Percentiles rank a stretch among this genome's conserved stretches.
phyloP scores from a whole-genome alignment of 2,113 vertebrate genomes.

The Sminthopsis crassicaudata region DNA sequence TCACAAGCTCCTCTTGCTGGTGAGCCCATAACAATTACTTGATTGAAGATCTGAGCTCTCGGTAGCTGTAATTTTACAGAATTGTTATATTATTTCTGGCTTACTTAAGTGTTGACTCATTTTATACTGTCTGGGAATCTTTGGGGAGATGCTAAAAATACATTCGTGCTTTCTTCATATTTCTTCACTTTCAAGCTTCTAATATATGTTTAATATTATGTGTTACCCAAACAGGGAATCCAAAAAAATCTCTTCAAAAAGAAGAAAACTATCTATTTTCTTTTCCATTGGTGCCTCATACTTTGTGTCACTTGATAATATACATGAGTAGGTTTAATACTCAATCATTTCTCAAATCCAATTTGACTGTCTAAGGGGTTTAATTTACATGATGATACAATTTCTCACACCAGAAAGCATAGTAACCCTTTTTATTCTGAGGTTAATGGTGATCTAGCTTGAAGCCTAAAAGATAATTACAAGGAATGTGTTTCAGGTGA shows the following conservation, averaged over 20 bases:
- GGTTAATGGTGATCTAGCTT: slow-evolving; percentile 86
- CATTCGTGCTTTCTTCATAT: slow-evolving; percentile 62
- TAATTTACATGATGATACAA: slow-evolving; percentile 86
- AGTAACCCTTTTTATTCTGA: slow-evolving; percentile 83
- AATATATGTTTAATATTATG: slow-evolving; percentile 58
- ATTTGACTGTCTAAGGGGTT: slow-evolving; percentile 84
- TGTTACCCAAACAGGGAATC: slow-evolving; percentile 35
- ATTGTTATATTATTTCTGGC: slow-evolving; percentile 69
- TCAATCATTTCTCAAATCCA: slow-evolving; percentile 83
- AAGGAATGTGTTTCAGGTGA: slow-evolving; percentile 83
- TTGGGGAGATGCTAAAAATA: slow-evolving; percentile 76
- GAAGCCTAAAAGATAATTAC: slow-evolving; percentile 85
- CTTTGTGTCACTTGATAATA: slow-evolving; percentile 79
- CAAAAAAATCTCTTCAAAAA: slow-evolving; percentile 54
- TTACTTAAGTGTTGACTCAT: slow-evolving; percentile 72
- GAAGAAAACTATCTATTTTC: slow-evolving; percentile 41
- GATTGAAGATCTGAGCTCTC: slow-evolving; percentile 71
- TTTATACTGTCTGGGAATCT: slow-evolving; percentile 69
- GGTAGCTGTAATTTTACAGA: slow-evolving; percentile 68
- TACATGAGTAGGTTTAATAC: slow-evolving; percentile 82
- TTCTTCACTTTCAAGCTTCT: slow-evolving; percentile 68
- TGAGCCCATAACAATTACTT: slow-evolving; percentile 72
- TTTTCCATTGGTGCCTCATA: slow-evolving; percentile 61
- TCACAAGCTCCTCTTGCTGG: slow-evolving; percentile 65
- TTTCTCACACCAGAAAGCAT: slow-evolving; percentile 86